Base-by-base conservation (phyloP, 2,113 vertebrate species). In the Sinocyclocheilus anophthalmus region DNA sequence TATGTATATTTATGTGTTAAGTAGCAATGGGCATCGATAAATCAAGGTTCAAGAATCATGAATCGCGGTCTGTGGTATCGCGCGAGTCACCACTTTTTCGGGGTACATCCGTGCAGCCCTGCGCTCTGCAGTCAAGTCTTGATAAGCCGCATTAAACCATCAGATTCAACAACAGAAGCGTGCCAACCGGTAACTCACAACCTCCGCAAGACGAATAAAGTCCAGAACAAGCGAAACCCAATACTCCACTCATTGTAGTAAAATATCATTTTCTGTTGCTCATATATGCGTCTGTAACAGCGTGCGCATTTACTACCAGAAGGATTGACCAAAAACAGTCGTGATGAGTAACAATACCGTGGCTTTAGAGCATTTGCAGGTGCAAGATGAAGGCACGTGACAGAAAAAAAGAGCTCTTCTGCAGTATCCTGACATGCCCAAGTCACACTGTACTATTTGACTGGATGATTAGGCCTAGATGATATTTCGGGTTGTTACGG, bases 41-140 rank as follows among this genome's bases (percentile, higher is more conserved):
- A 45, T 75, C 24, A 65, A 76, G 45, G 12, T 42, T 42, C 42
- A 42, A 42, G 42, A 42, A 42, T 42, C 42, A 50, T 14, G 22
- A 76, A 30, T 76, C 26, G 26, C 12, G 30, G 53, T 81, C n/a
- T 84, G 77, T 84, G 77, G 65, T 88, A 91, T 76, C 57, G 42
- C 83, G 87, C 93, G 93, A 94, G 91, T 93, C 93, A 94, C 91
- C 89, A 83, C 90, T 90, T 90, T 86, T 84, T 82, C 22, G 39
- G 76, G 83, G 84, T 88, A 87, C 85, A 84, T 76, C 75, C 87
- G 82, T 76, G 70, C 87, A 80, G 67, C 37, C 65, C 80, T 81
- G 84, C 79, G 85, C 88, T 59, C 84, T 85, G 91, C 90, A 92
- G 93, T 91, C 89, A 80, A 90, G 89, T 87, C 88, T 83, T 82